These are phyloP conservation scores for Crocodylus rhombifer DNA, from an alignment of 2,797 vertebrate species.

Conservation along the genomic window DNA sequence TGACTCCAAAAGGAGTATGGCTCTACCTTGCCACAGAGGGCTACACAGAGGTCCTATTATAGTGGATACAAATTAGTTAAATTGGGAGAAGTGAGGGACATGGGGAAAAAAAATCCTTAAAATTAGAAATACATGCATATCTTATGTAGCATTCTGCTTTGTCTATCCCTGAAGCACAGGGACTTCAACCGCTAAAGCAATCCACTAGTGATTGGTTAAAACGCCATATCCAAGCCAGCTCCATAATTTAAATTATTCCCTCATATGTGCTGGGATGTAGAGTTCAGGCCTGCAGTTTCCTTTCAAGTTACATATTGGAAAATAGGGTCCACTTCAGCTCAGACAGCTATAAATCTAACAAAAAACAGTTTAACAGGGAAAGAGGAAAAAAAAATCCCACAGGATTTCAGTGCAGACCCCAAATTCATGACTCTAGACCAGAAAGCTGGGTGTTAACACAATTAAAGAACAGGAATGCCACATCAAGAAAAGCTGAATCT, in stretches of 20 bases:
- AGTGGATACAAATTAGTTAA: slow-evolving; percentile 25
- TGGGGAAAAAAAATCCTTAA: slow-evolving; percentile 45
- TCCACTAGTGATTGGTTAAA: background rate
- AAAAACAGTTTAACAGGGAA: background rate
- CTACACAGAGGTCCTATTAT: slow-evolving; percentile 52
- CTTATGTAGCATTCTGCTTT: background rate
- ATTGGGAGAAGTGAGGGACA: slow-evolving; percentile 60
- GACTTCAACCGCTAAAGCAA: background rate
- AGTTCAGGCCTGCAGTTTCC: background rate
- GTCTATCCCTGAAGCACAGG: background rate
- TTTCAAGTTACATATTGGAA: background rate
- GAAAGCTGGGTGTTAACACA: background rate
- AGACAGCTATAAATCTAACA: background rate
- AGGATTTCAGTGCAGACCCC: background rate
- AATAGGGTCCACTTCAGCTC: background rate
- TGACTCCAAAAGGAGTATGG: background rate
- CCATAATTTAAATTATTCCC: background rate
- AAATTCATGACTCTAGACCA: rapidly evolving
- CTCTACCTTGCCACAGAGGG: slow-evolving; percentile 25
- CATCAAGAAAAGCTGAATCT: background rate
- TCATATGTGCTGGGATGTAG: background rate
- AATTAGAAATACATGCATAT: background rate
- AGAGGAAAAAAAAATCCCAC: background rate
- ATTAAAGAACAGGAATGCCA: background rate
- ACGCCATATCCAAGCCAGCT: background rate